These are phyloP conservation scores for Darevskia mixta DNA, from an alignment of 2,797 vertebrate genomes.

Conservation along the genomic window DNA sequence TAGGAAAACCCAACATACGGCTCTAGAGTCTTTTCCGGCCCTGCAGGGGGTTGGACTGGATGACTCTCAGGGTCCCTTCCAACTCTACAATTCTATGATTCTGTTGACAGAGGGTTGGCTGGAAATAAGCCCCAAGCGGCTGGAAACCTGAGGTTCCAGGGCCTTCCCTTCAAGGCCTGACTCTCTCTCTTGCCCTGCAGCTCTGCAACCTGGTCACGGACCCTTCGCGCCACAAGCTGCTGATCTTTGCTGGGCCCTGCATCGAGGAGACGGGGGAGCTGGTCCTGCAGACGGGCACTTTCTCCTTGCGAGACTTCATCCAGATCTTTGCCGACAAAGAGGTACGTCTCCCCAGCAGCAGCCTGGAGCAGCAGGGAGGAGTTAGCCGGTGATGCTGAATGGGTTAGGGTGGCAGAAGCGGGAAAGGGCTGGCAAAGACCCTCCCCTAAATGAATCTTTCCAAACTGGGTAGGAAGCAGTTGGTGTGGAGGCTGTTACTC, in stretches of 20 bases:
- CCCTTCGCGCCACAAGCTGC: slow-evolving; percentile 87
- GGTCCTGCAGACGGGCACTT: slow-evolving; percentile 88
- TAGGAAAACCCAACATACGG: no score
- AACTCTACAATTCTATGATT: background rate
- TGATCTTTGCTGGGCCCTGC: slow-evolving; percentile 90
- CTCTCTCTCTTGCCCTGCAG: slow-evolving; percentile 66
- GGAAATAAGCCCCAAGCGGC: background rate
- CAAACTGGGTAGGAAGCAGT: no score
- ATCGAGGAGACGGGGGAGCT: slow-evolving; percentile 89
- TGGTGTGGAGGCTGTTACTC: no score
- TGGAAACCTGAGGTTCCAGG: background rate
- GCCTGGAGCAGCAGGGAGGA: background rate
- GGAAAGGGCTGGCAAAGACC: no score
- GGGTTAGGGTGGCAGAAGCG: no score
- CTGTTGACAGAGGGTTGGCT: background rate
- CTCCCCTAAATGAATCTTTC: no score
- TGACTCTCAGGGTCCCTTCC: no score
- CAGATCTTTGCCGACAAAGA: slow-evolving; percentile 89
- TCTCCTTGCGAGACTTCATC: slow-evolving; percentile 86
- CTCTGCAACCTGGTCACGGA: slow-evolving; percentile 88
- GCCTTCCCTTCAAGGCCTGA: background rate
- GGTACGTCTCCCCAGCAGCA: slow-evolving; percentile 72
- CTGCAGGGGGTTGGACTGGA: no score
- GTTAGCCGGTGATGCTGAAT: no score
- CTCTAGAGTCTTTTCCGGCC: no score